Conservation (phyloP, 2,888 invertebrate genomes). For the Anoplius nigerrimus region DNA sequence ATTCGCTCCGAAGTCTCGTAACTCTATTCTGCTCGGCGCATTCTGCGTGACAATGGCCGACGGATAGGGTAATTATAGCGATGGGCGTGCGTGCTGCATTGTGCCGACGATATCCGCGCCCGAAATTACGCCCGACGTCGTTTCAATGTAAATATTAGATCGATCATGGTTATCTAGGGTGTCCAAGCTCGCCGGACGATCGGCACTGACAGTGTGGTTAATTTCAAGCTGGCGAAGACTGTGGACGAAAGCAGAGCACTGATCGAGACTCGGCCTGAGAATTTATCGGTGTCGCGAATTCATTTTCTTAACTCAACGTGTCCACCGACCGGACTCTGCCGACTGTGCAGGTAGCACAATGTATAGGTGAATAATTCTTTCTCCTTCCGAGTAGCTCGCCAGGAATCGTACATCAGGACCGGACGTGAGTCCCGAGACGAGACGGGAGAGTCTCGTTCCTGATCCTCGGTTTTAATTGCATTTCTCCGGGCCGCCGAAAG, state of each 20-base stretch:
- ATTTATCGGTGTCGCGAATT: too few species aligned
- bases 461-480: conserved; percentile 47
- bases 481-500: conserved; percentile 51
- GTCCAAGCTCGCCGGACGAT: too few species aligned
- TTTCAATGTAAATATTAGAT: too few species aligned
- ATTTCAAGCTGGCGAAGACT: too few species aligned
- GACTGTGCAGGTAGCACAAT: too few species aligned
- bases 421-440: conserved; percentile 3
- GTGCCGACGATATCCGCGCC: not conserved
- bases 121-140: too few species aligned
- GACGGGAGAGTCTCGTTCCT: not conserved
- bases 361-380: conserved; percentile 3
- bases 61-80: not conserved
- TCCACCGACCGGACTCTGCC: too few species aligned
- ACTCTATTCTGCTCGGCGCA: not conserved
- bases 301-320: too few species aligned
- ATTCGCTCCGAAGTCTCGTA: conserved; percentile 3
- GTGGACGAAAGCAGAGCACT: too few species aligned
- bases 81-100: not conserved
- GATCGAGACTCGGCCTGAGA: too few species aligned
- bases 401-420: conserved; percentile 18
- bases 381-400: conserved; percentile 5
- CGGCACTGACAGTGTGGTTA: too few species aligned
- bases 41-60: conserved; percentile 1
- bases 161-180: too few species aligned